A percentile compares a stretch with the other conserved stretches of the same genome.
phyloP scores from a whole-genome alignment of 2,113 vertebrate species.

The Atrichornis clamosus region DNA sequence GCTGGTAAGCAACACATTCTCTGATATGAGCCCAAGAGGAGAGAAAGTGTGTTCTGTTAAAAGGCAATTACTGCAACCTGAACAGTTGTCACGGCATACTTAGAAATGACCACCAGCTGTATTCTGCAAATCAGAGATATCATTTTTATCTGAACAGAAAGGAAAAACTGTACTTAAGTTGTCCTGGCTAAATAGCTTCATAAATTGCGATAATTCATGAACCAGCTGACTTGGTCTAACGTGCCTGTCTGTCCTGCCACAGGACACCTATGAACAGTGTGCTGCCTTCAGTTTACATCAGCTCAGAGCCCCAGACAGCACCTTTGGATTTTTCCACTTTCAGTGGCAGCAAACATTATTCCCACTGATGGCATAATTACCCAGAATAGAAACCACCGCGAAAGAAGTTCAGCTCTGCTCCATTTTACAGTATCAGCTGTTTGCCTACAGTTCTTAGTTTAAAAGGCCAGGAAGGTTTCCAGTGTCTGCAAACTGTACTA shows the following conservation, averaged over 20 bases:
- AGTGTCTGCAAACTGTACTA: conserved; percentile 13
- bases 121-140: background rate
- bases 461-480: conserved; percentile 18
- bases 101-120: background rate
- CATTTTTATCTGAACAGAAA: background rate
- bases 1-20: background rate
- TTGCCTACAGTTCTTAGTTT: background rate
- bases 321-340: background rate
- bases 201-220: background rate
- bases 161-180: background rate
- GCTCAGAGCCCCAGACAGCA: background rate
- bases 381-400: background rate
- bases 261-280: background rate
- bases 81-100: background rate
- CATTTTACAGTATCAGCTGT: background rate
- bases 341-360: background rate
- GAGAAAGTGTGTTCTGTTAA: background rate
- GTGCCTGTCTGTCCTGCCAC: background rate
- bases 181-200: background rate
- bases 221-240: background rate
- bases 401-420: background rate
- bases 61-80: conserved; percentile 4
- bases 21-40: background rate
- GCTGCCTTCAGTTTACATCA: background rate
- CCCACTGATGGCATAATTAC: background rate